These are phyloP conservation scores for Triplophysa rosa DNA, from an alignment of 2,113 vertebrate species.

Conservation along the genomic window DNA sequence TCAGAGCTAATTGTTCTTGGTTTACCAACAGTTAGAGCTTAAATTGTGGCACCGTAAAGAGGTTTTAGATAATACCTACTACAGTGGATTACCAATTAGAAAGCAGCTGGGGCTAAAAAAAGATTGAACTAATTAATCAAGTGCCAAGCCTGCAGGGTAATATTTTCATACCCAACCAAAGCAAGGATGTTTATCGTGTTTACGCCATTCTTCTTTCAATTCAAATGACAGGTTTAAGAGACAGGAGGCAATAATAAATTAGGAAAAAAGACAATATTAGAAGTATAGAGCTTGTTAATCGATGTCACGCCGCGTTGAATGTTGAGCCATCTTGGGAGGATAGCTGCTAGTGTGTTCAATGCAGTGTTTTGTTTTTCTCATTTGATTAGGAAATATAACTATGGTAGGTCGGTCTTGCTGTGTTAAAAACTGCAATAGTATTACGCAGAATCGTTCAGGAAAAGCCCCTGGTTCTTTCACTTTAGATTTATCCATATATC, in stretches of 20 bases:
- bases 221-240: conserved; percentile 14
- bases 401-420: no score
- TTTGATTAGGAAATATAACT: no score
- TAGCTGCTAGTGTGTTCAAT: no score
- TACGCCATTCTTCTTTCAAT: neutral
- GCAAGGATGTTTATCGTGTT: conserved; percentile 10
- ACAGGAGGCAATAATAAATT: neutral
- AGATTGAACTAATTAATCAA: conserved; percentile 45
- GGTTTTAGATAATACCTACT: conserved; percentile 57
- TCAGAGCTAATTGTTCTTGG: conserved; percentile 46
- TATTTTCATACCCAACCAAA: conserved; percentile 6
- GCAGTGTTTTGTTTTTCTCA: no score
- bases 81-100: conserved; percentile 60
- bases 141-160: conserved; percentile 2
- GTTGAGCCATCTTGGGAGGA: no score
- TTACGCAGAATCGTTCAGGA: no score
- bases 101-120: conserved; percentile 30
- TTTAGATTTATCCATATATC: no score
- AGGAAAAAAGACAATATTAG: neutral
- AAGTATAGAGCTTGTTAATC: neutral
- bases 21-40: conserved; percentile 46
- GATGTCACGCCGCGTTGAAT: no score
- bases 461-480: no score
- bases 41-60: conserved; percentile 38
- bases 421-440: no score